Evolutionary conservation across 2,888 invertebrate species (phyloP).

Genomic region (Chymomyza fuscimana): DNA sequence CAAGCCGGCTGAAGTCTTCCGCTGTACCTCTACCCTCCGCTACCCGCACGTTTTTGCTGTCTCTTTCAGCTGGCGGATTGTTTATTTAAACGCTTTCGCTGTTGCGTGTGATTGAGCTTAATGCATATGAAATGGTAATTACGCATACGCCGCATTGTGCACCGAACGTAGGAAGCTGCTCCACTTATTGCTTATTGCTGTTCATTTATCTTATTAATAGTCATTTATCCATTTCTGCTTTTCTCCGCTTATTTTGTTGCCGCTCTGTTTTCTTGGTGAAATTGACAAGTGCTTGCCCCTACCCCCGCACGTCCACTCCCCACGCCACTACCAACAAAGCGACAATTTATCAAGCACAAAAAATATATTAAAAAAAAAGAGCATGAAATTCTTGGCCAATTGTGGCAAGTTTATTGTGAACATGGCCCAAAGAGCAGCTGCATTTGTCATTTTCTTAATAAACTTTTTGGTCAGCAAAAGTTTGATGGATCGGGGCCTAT

Average conservation of each 20-base stretch:
- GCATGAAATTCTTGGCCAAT: conserved; percentile 24
- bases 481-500: not conserved
- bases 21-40: not conserved
- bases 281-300: not conserved
- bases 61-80: conserved; percentile 29
- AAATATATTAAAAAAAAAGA: conserved; percentile 32
- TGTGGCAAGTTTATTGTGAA: conserved; percentile 26
- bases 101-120: conserved; percentile 62
- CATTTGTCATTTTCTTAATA: conserved; percentile 69
- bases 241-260: not conserved
- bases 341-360: conserved; percentile 61
- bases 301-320: too few relatives aligned
- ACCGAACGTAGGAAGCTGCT: conserved; percentile 41
- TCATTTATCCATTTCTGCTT: conserved; percentile 2
- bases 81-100: conserved; percentile 42
- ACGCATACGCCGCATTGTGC: conserved; percentile 68
- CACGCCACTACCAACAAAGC: not conserved
- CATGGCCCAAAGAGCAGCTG: conserved; percentile 39
- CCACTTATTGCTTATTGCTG: conserved; percentile 71
- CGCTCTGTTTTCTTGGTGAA: not conserved
- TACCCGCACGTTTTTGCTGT: not conserved
- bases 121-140: conserved; percentile 74
- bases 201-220: conserved; percentile 72
- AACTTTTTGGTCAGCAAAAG: conserved; percentile 28
- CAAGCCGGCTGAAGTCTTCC: not conserved